A percentile compares a stretch with the other conserved stretches of the same genome.
phyloP scores from a whole-genome alignment of 2,797 vertebrate genomes.

The Echiichthys vipera region DNA sequence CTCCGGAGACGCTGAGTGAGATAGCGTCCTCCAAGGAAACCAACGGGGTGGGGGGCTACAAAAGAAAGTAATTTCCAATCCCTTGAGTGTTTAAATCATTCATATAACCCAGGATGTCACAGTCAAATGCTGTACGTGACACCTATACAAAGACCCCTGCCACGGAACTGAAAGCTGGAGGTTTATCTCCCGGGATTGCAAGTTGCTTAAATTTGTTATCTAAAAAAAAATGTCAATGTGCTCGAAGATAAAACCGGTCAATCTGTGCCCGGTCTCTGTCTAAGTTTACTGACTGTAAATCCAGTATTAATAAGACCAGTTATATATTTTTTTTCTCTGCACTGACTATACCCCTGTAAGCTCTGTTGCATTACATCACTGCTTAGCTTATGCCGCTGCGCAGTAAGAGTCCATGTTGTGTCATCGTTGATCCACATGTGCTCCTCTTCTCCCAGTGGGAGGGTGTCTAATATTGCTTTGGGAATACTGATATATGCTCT shows the following conservation, averaged over 20 bases:
- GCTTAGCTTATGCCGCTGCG: conserved; percentile 70
- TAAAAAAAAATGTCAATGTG: conserved; percentile 38
- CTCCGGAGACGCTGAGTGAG: conserved; percentile 70
- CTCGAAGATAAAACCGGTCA: conserved; percentile 46
- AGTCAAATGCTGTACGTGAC: conserved; percentile 73
- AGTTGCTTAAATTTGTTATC: conserved; percentile 60
- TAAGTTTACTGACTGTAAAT: conserved; percentile 49
- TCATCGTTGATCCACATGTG: conserved; percentile 78
- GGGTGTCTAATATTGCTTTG: conserved; percentile 73
- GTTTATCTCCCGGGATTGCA: conserved; percentile 58
- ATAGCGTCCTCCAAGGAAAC: conserved; percentile 66
- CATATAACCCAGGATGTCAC: conserved; percentile 67
- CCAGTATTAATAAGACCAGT: conserved; percentile 52
- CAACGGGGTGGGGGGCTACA: conserved; percentile 40
- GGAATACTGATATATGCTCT: conserved; percentile 69
- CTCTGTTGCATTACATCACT: conserved; percentile 80
- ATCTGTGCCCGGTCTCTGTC: conserved; percentile 35
- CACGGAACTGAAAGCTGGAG: conserved; percentile 29
- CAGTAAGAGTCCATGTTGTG: conserved; percentile 77
- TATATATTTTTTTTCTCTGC: conserved; percentile 24
- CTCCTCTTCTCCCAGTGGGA: conserved; percentile 67
- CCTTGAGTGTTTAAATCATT: conserved; percentile 77
- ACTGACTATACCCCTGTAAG: conserved; percentile 60
- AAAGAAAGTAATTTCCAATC: conserved; percentile 79
- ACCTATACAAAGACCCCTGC: conserved; percentile 70